Base-by-base conservation (phyloP, 1,140 invertebrate species). In the Scaptodrosophila lebanonensis region DNA sequence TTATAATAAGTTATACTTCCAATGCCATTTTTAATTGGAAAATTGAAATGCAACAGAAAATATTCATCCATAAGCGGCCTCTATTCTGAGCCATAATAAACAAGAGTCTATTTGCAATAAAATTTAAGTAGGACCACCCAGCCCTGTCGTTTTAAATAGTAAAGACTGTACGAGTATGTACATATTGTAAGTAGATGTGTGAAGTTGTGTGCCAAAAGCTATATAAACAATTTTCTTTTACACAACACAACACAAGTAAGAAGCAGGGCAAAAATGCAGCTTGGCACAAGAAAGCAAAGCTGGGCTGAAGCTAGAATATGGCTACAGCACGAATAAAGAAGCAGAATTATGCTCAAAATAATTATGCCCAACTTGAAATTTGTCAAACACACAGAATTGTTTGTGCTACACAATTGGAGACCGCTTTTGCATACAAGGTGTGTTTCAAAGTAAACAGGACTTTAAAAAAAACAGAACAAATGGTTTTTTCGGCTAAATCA, bases 141-240 rank as follows among this genome's bases (percentile, higher is more conserved):
- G n/a, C n/a, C n/a, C n/a, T n/a, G n/a, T n/a, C n/a, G n/a, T n/a
- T n/a, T n/a, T n/a, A n/a, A n/a, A n/a, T n/a, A n/a, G n/a, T n/a
- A n/a, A n/a, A n/a, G n/a, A n/a, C n/a, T n/a, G n/a, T n/a, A n/a
- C n/a, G n/a, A n/a, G n/a, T n/a, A 50, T 45, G 49, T 39, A 32
- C 53, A 36, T 54, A 38, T 40, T 12, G 13, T 12, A 27, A 18
- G 16, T 38, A 17, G 4, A 8, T 39, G 36, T 51, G 18, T 43
- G 35, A 40, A 15, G 15, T 13, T 50, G 29, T 38, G 65, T 43
- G 63, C 51, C 47, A 44, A 45, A 43, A 65, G 65, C 71, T 70
- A 70, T 66, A 79, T 79, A 79, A 79, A 79, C 69, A 79, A 79
- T 79, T 79, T 79, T 79, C 75, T 66, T 82, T 79, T 79, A 82